These are phyloP conservation scores for Neodiprion virginianus DNA, from an alignment of 1,140 invertebrate genomes.

Conservation along the genomic window DNA sequence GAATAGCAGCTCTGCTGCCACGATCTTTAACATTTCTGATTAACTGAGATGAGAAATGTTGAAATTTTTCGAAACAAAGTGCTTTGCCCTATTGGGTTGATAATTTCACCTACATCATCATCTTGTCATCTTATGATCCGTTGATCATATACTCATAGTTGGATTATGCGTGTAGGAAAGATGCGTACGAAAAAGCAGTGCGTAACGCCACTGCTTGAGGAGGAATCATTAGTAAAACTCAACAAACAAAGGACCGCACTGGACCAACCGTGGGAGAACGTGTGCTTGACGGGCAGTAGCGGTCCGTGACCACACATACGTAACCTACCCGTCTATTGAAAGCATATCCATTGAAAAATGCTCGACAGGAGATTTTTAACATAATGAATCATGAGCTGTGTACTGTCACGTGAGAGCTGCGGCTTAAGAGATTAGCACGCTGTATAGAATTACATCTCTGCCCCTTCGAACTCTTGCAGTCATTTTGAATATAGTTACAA, in stretches of 20 bases:
- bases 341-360: neutral
- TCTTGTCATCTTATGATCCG: too few species aligned
- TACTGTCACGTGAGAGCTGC: neutral
- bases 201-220: neutral
- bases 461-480: too few species aligned
- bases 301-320: neutral
- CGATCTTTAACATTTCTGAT: too few species aligned
- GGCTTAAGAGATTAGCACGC: neutral
- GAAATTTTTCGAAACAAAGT: too few species aligned
- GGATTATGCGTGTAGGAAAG: too few species aligned
- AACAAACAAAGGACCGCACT: neutral
- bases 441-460: too few species aligned
- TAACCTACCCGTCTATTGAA: neutral
- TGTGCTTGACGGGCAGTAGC: neutral
- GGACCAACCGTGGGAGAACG: neutral
- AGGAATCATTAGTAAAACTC: slow-evolving; percentile 13
- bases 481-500: too few species aligned
- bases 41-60: too few species aligned
- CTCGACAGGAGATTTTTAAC: neutral
- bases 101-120: too few species aligned
- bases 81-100: too few species aligned
- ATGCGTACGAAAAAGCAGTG: neutral
- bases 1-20: too few species aligned
- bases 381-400: neutral
- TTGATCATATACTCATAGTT: too few species aligned